These are phyloP conservation scores for Sparus aurata DNA, from an alignment of 2,797 vertebrate genomes.

Conservation along the genomic window DNA sequence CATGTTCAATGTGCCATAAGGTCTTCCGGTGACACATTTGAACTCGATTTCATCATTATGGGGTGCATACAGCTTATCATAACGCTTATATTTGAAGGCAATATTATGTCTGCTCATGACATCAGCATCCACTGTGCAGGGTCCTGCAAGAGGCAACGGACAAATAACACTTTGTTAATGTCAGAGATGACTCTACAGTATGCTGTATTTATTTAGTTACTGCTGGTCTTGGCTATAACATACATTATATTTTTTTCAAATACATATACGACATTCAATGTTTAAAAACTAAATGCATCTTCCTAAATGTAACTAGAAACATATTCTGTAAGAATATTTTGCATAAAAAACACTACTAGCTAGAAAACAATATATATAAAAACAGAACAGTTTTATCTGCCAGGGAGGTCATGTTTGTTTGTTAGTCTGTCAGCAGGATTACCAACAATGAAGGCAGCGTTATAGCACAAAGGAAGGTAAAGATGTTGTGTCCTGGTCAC, in stretches of 20 bases:
- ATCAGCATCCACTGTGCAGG: constrained; percentile 53
- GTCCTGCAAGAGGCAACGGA: constrained; percentile 55
- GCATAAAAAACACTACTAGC: background rate
- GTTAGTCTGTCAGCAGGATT: too few species aligned
- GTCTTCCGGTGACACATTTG: fast-evolving
- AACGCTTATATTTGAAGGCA: fast-evolving
- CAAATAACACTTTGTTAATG: constrained; percentile 8
- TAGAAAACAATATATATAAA: background rate
- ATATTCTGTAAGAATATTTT: too few species aligned
- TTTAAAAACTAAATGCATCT: background rate
- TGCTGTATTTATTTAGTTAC: too few species aligned
- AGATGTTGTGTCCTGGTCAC: too few species aligned
- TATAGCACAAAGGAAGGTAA: too few species aligned
- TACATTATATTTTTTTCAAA: too few species aligned
- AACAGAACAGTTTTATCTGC: background rate
- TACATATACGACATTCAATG: background rate
- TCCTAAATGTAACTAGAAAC: background rate
- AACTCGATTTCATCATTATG: constrained; percentile 8
- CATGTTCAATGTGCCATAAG: fast-evolving
- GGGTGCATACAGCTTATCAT: fast-evolving
- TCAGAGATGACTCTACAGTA: background rate
- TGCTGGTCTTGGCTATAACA: background rate
- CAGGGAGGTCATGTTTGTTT: too few species aligned
- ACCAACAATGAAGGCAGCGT: too few species aligned
- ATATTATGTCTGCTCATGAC: constrained; percentile 41